Conservation (phyloP, 1,140 invertebrate species). For the Microplitis demolitor region DNA sequence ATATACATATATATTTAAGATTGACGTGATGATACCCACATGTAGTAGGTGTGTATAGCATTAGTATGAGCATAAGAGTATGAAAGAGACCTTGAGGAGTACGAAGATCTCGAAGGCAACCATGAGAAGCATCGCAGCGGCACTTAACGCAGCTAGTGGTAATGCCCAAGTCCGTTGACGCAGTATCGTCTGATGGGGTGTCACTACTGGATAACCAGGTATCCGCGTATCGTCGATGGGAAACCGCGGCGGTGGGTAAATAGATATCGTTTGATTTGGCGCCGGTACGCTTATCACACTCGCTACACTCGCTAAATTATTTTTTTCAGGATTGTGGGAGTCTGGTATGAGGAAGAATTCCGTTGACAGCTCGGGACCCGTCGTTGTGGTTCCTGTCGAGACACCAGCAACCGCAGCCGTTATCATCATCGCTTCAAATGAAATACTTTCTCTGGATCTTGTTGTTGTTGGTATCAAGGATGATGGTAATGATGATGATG, state of each 20-base stretch:
- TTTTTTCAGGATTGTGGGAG: constrained; percentile 45
- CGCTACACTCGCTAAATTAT: constrained; percentile 46
- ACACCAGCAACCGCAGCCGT: constrained; percentile 29
- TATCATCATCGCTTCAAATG: constrained; percentile 24
- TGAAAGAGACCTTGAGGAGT: constrained; percentile 70
- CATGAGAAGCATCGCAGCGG: constrained; percentile 80
- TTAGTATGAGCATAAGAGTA: background rate
- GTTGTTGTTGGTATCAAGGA: too few relatives aligned
- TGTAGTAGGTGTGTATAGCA: background rate
- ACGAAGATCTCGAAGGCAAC: constrained; percentile 86
- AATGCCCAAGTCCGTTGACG: constrained; percentile 83
- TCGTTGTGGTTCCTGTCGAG: constrained; percentile 31
- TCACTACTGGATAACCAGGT: constrained; percentile 31
- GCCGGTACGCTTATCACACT: constrained; percentile 54
- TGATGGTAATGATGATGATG: background rate
- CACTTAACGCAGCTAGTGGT: constrained; percentile 79
- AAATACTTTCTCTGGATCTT: background rate
- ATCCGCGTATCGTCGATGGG: constrained; percentile 21
- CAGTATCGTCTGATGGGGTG: constrained; percentile 55
- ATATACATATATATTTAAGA: too few relatives aligned
- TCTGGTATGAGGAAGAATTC: constrained; percentile 76
- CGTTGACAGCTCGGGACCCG: constrained; percentile 70
- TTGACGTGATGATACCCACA: too few relatives aligned
- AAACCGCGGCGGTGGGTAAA: constrained; percentile 35
- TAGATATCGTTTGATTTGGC: constrained; percentile 48